Base-by-base conservation (phyloP, 2,888 invertebrate genomes). In the Lepidocyrtoides sp. region DNA sequence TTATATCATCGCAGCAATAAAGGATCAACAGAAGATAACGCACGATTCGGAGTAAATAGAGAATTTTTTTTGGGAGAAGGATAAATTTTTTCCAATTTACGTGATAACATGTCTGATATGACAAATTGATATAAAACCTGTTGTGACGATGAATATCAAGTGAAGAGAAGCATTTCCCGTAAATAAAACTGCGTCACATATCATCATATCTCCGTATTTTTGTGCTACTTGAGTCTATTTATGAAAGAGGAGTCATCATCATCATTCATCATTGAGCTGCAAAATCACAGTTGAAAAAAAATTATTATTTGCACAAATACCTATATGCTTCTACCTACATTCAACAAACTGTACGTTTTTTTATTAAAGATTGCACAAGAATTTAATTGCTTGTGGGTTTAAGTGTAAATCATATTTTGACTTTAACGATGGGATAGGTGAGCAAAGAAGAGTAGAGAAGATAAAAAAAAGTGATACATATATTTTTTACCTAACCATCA, bases 321-420 rank as follows among this genome's bases (percentile, higher is more conserved):
- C 10, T 26, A 23, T 23, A n/a, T n/a, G 14, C 51, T 51, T 51
- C 14, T 10, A 1, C 1, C 4, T 23, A 26, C 7, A 2, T 26
- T 69, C n/a, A n/a, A n/a, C n/a, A n/a, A n/a, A n/a, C n/a, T n/a
- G n/a, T n/a, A n/a, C n/a, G 2, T 3, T 10, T 17, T 41, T 75
- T 26, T 44, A 75, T 75, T 44, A 75, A n/a, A 75, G 23, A 75
- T 75, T 75, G 72, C 72, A 75, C 41, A 75, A 75, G 72, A 75
- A 41, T 75, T 75, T 75, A 75, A 44, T 75, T 75, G 72, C 72
- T 44, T 26, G 44, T 23, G 72, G 10, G 14, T 2, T 23, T 17
- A 75, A 75, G 41, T 75, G 72, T 75, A 75, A 75, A 75, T 75
- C 72, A 75, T 20, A 44, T 75, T 75, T 10, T 75, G 72, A 75